A percentile compares a stretch with the other conserved stretches of the same genome.
Evolutionary conservation across 1,140 invertebrate species (phyloP).

Genomic region (Bombus picipes): DNA sequence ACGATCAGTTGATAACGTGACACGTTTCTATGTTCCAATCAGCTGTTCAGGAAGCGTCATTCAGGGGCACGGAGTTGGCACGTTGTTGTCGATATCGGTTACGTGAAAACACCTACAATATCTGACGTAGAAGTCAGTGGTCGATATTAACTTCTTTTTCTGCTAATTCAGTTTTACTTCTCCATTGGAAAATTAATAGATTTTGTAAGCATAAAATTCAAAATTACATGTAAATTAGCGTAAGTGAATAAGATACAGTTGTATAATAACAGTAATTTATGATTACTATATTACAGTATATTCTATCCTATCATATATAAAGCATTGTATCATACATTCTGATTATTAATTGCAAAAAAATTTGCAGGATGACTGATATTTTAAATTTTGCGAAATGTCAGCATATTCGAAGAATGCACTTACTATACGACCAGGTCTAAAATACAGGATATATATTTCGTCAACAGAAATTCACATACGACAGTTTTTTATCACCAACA

Average conservation of each 20-base stretch:
- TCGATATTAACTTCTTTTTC: too few species aligned
- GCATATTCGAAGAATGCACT: not conserved
- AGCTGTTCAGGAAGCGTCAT: conserved; percentile 47
- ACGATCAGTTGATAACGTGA: conserved; percentile 18
- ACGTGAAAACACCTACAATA: not conserved
- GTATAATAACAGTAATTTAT: not conserved
- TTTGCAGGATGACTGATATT: not conserved
- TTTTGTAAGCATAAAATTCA: not conserved
- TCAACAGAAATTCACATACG: not conserved
- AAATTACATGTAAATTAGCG: not conserved
- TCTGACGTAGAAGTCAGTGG: not conserved
- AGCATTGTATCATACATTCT: not conserved
- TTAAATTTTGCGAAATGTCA: not conserved
- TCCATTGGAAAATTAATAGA: not conserved
- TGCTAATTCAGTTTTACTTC: not conserved
- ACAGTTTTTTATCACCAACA: too few species aligned
- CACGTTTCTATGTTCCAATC: conserved; percentile 22
- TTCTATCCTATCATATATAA: too few species aligned
- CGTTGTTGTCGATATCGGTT: conserved; percentile 1
- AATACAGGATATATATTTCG: not conserved
- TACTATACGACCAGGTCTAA: not conserved
- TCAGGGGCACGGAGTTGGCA: not conserved
- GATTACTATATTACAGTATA: not conserved
- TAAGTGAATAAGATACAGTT: too few species aligned
- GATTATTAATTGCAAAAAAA: not conserved